Base-by-base conservation (phyloP, 2,888 invertebrate genomes). In the Nephrocerus scutellatus region DNA sequence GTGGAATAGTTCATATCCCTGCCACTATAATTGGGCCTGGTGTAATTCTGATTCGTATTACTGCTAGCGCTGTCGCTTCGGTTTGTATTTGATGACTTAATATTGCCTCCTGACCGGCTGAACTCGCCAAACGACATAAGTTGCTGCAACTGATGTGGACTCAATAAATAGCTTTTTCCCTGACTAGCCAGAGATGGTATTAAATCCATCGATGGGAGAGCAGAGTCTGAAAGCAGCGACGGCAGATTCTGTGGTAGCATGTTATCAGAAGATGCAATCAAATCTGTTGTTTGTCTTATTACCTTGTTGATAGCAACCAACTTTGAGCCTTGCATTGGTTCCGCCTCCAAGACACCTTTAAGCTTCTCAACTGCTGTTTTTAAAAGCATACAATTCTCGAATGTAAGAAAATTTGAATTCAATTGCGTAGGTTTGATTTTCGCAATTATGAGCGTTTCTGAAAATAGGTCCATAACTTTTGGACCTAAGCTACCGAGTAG, bases 401-500 rank as follows among this genome's bases (percentile, higher is more conserved):
- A 79, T 37, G 79, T 80, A 35, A 76, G 75, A 8, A 86, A 62
- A 10, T 84, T 60, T 37, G 77, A 75, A 47, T 84, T 82, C 0
- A 84, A 79, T 10, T 82, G 79, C 57, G 80, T 80, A 0, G 79
- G 73, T 47, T 70, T 71, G 23, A 47, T 30, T 31, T 52, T 52
- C 34, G 50, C 47, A 15, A 50, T 10, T 9, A 44, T 36, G 7
- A 50, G 37, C n/a, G 50, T 42, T 14, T 39, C 43, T 7, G 46
- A 49, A 16, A 52, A 43, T 10, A 86, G 61, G 31, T 81, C 79
- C 4, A 84, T 77, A 30, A 85, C 70, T 61, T 78, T 81, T 0
- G 83, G 83, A 0, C 84, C 85, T 7, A 86, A 66, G 16, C 84
- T 83, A 16, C 87, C 86, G 12, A 87, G 68, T 54, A 82, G 80